Percentiles rank a stretch among this genome's conserved stretches.
phyloP scores from a whole-genome alignment of 2,888 invertebrate genomes.

The Polia nebulosa region DNA sequence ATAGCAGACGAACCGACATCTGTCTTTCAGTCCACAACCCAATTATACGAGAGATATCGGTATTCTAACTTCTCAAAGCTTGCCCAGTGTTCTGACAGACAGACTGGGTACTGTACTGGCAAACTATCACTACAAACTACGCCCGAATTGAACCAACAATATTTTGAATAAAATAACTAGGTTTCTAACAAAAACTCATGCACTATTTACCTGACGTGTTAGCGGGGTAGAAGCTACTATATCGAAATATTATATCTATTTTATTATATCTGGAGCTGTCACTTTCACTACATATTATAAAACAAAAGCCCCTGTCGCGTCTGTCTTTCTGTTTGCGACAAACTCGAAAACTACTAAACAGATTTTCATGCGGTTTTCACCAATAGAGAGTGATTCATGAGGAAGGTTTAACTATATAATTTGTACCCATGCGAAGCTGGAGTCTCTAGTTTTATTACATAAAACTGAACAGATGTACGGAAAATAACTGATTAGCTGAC shows the following conservation, averaged over 20 bases:
- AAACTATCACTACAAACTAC: constrained; percentile 36
- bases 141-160: constrained; percentile 19
- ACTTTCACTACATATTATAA: too few relatives aligned
- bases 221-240: neutral
- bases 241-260: constrained; percentile 2
- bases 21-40: constrained; percentile 3
- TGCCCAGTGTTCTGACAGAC: constrained; percentile 16
- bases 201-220: constrained; percentile 7
- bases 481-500: too few relatives aligned
- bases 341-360: too few relatives aligned
- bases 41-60: constrained; percentile 26
- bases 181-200: constrained; percentile 6
- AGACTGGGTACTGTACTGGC: constrained; percentile 5
- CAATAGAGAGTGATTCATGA: too few relatives aligned
- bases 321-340: too few relatives aligned
- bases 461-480: too few relatives aligned
- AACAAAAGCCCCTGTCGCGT: too few relatives aligned
- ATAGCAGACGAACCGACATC: neutral
- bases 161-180: constrained; percentile 38
- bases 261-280: neutral
- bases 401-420: too few relatives aligned
- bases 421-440: too few relatives aligned
- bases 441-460: too few relatives aligned
- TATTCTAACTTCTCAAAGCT: constrained; percentile 18
- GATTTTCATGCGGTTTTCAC: too few relatives aligned